Evolutionary conservation across 92 coral and sea anemone species (phyloP).

Genomic region (Umimayanthus chanpuru): DNA sequence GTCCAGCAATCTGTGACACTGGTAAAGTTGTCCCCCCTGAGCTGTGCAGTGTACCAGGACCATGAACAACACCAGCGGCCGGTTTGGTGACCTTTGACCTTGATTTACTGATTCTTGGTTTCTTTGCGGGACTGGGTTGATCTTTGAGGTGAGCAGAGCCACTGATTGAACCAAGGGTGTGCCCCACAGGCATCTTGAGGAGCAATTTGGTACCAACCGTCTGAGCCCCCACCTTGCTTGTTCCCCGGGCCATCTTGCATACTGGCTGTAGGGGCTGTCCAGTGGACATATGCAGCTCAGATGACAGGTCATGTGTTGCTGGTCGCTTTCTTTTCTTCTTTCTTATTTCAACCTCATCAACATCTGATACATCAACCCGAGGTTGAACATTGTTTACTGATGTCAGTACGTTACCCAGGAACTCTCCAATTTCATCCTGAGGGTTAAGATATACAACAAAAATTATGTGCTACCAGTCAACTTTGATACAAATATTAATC

Average conservation of each 20-base stretch:
- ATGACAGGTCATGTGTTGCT: slow-evolving; percentile 70
- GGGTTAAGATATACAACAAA: background rate
- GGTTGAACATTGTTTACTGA: slow-evolving; percentile 76
- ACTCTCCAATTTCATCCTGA: slow-evolving; percentile 97
- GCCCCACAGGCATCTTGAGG: slow-evolving; percentile 79
- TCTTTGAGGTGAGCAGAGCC: slow-evolving; percentile 56
- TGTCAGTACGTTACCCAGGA: slow-evolving; percentile 86
- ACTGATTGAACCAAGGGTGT: slow-evolving; percentile 73
- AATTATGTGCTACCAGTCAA: background rate
- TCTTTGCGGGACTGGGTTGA: slow-evolving; percentile 84
- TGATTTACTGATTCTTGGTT: slow-evolving; percentile 75
- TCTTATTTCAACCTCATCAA: slow-evolving; percentile 84
- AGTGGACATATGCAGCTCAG: slow-evolving; percentile 64
- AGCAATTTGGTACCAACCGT: slow-evolving; percentile 51
- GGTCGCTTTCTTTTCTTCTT: slow-evolving; percentile 94
- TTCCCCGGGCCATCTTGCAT: slow-evolving; percentile 37
- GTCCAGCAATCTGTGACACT: slow-evolving; percentile 35
- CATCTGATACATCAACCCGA: slow-evolving; percentile 87
- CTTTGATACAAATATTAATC: background rate
- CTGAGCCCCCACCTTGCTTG: slow-evolving; percentile 40
- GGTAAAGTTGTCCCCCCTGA: slow-evolving; percentile 49
- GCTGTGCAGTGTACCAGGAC: slow-evolving; percentile 47
- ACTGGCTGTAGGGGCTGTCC: slow-evolving; percentile 24
- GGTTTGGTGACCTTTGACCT: slow-evolving; percentile 59
- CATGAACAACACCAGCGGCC: slow-evolving; percentile 48